Conservation (phyloP, 2,888 invertebrate species). For the Zygaena filipendulae region DNA sequence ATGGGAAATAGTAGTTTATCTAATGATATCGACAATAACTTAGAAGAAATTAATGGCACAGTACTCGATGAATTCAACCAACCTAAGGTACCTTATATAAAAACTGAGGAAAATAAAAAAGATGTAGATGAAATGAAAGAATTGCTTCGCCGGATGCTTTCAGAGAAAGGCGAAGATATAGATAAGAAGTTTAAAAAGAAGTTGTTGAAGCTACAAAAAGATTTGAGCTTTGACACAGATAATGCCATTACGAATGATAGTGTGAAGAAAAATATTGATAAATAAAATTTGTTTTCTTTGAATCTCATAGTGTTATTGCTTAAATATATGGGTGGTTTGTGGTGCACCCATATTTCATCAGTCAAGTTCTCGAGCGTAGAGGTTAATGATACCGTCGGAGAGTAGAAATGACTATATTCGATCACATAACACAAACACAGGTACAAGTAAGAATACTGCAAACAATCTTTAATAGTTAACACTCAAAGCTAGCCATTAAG, state of each 20-base stretch:
- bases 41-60: constrained; percentile 45
- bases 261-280: constrained; percentile 15
- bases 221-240: constrained; percentile 24
- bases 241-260: constrained; percentile 22
- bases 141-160: constrained; percentile 33
- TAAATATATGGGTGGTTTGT: too few species aligned
- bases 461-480: too few species aligned
- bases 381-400: too few species aligned
- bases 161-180: constrained; percentile 23
- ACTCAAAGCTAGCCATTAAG: too few species aligned
- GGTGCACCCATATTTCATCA: too few species aligned
- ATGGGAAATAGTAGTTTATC: constrained; percentile 25
- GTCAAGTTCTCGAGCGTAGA: too few species aligned
- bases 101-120: constrained; percentile 10
- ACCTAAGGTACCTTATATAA: too few species aligned
- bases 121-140: constrained; percentile 30
- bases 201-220: constrained; percentile 24
- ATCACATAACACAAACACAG: too few species aligned
- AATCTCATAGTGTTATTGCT: too few species aligned
- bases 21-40: constrained; percentile 23
- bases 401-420: too few species aligned
- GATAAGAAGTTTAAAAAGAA: constrained; percentile 31
- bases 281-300: constrained; percentile 11
- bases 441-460: too few species aligned
- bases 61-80: constrained; percentile 28